These are phyloP conservation scores for Dasysyrphus tricinctus DNA, from an alignment of 2,888 invertebrate genomes.

Conservation along the genomic window DNA sequence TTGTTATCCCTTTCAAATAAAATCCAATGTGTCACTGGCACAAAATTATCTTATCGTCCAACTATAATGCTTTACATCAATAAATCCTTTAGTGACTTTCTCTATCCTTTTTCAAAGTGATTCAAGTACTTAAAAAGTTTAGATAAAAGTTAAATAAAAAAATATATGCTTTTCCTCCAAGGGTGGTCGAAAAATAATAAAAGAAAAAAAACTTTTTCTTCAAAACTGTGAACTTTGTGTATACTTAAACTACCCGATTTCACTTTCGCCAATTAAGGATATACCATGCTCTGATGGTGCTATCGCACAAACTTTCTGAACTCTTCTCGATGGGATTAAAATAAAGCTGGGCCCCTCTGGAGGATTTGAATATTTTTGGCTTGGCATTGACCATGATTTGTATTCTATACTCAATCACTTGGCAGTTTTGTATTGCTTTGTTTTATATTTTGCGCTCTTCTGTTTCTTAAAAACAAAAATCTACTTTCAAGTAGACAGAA, in stretches of 20 bases:
- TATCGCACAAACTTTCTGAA: slow-evolving; percentile 29
- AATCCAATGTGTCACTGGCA: slow-evolving; percentile 37
- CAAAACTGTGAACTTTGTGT: slow-evolving; percentile 34
- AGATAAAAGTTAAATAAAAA: slow-evolving; percentile 15
- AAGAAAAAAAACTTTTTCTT: slow-evolving; percentile 14
- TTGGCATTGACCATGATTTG: slow-evolving; percentile 56
- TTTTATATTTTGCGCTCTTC: neutral
- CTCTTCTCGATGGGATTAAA: slow-evolving; percentile 42
- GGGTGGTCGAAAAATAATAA: slow-evolving; percentile 3
- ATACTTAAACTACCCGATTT: slow-evolving; percentile 39
- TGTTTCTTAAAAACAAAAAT: neutral
- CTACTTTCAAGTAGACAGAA: slow-evolving; percentile 17
- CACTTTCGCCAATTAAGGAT: slow-evolving; percentile 47
- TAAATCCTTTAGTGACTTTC: slow-evolving; percentile 44
- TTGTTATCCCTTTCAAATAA: slow-evolving; percentile 29
- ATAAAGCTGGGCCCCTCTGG: slow-evolving; percentile 30
- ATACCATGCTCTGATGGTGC: slow-evolving; percentile 9
- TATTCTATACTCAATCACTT: slow-evolving; percentile 43
- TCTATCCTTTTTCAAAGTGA: slow-evolving; percentile 36
- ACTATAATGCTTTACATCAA: slow-evolving; percentile 40
- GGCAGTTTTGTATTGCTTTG: slow-evolving; percentile 24
- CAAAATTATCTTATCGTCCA: slow-evolving; percentile 25
- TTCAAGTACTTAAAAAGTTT: slow-evolving; percentile 48
- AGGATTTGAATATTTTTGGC: slow-evolving; percentile 37
- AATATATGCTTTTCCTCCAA: slow-evolving; percentile 13